Evolutionary conservation across 2,888 invertebrate genomes (phyloP).

Genomic region (Dynastes maya): DNA sequence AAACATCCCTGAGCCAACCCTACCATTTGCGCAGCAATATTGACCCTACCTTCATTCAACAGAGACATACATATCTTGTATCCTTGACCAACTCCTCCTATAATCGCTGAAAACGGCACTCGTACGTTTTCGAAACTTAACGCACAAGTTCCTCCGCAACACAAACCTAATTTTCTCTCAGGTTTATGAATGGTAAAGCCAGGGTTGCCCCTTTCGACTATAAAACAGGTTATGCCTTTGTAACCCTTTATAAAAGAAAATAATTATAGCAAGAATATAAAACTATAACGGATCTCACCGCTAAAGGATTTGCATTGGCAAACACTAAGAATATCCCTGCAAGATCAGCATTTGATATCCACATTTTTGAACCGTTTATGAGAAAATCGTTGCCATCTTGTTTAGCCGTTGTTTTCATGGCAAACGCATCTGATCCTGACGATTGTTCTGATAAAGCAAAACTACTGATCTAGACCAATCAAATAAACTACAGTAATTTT

Average conservation of each 20-base stretch:
- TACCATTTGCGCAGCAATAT: slow-evolving; percentile 94
- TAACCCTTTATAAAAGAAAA: slow-evolving; percentile 79
- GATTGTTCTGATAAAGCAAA: slow-evolving; percentile 94
- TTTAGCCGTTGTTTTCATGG: slow-evolving; percentile 92
- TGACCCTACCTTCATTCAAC: slow-evolving; percentile 94
- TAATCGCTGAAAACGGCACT: slow-evolving; percentile 86
- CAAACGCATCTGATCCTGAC: slow-evolving; percentile 96
- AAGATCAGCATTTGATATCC: slow-evolving; percentile 97
- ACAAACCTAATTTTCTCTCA: slow-evolving; percentile 94
- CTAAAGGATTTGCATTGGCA: slow-evolving; percentile 92
- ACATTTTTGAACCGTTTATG: slow-evolving; percentile 96
- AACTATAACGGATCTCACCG: slow-evolving; percentile 72
- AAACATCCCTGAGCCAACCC: slow-evolving; percentile 96
- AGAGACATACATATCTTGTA: slow-evolving; percentile 97
- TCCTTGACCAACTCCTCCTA: slow-evolving; percentile 92
- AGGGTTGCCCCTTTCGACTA: slow-evolving; percentile 90
- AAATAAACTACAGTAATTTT: neutral
- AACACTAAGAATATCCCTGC: slow-evolving; percentile 95
- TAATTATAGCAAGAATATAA: neutral
- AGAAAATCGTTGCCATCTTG: slow-evolving; percentile 91
- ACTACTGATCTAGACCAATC: slow-evolving; percentile 49
- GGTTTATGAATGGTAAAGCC: slow-evolving; percentile 91
- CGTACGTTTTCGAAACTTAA: slow-evolving; percentile 95
- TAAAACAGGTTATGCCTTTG: slow-evolving; percentile 96
- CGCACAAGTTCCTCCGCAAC: slow-evolving; percentile 95